Conservation (phyloP, 2,113 vertebrate genomes). For the Anolis sagrei region DNA sequence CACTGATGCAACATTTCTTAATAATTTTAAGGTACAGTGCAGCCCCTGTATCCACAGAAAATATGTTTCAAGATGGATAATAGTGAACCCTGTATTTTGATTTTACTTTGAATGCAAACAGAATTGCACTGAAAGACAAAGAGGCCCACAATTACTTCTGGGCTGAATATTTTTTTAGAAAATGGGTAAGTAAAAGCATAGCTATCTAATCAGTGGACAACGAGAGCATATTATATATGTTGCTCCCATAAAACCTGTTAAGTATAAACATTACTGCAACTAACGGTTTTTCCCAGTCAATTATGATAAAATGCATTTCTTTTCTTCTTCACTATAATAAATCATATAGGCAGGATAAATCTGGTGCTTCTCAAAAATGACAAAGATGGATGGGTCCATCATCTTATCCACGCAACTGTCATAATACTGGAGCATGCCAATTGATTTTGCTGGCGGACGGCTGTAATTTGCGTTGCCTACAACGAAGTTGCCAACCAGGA, state of each 20-base stretch:
- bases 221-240: not conserved
- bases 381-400: conserved; percentile 59
- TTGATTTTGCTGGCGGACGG: conserved; percentile 64
- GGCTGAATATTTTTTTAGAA: no score
- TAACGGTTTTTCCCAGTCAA: not conserved
- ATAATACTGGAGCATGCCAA: conserved; percentile 59
- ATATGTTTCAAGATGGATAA: no score
- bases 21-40: not conserved
- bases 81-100: no score
- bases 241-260: not conserved
- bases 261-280: not conserved
- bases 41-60: no score
- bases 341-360: conserved; percentile 74
- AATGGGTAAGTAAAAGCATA: no score
- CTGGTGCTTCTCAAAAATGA: conserved; percentile 69
- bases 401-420: conserved; percentile 83
- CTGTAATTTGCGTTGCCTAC: conserved; percentile 57
- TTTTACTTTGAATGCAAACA: no score
- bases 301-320: conserved; percentile 54
- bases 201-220: no score
- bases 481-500: conserved; percentile 76
- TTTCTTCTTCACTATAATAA: conserved; percentile 65
- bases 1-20: not conserved
- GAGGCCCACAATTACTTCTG: no score
- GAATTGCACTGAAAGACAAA: no score